Conservation (phyloP, 2,888 invertebrate genomes). For the Pteria penguin region DNA sequence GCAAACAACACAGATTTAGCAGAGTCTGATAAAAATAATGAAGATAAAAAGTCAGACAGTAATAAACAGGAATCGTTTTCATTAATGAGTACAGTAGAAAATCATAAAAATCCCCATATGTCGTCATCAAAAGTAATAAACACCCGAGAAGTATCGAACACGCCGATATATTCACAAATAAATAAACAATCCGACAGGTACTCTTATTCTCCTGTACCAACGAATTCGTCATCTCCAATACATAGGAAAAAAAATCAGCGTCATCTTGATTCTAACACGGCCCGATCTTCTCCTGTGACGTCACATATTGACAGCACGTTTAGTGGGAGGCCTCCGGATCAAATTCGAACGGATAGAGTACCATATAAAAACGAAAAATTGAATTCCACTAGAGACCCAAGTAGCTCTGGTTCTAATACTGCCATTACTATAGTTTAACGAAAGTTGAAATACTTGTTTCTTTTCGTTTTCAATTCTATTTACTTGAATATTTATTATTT, state of each 20-base stretch:
- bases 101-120: slow-evolving; percentile 27
- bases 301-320: not conserved
- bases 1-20: too few species aligned
- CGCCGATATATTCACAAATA: slow-evolving; percentile 28
- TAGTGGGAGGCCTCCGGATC: not conserved
- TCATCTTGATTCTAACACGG: not conserved
- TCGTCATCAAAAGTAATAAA: slow-evolving; percentile 42
- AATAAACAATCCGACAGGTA: slow-evolving; percentile 50
- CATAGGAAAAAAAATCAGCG: slow-evolving; percentile 48
- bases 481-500: too few species aligned
- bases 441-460: too few species aligned
- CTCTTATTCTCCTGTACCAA: slow-evolving; percentile 70
- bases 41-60: slow-evolving; percentile 14
- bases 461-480: too few species aligned
- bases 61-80: slow-evolving; percentile 28
- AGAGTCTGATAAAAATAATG: slow-evolving; percentile 9
- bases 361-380: too few species aligned
- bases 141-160: slow-evolving; percentile 34
- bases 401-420: too few species aligned
- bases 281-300: not conserved
- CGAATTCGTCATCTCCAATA: slow-evolving; percentile 69
- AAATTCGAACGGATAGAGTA: too few species aligned
- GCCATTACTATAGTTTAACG: too few species aligned
- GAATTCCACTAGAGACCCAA: too few species aligned
- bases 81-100: slow-evolving; percentile 24